A percentile compares a stretch with the other conserved stretches of the same genome.
These are phyloP conservation scores for Caenorhabditis zanzibari DNA, from an alignment of 2,888 invertebrate species.

Conservation along the genomic window DNA sequence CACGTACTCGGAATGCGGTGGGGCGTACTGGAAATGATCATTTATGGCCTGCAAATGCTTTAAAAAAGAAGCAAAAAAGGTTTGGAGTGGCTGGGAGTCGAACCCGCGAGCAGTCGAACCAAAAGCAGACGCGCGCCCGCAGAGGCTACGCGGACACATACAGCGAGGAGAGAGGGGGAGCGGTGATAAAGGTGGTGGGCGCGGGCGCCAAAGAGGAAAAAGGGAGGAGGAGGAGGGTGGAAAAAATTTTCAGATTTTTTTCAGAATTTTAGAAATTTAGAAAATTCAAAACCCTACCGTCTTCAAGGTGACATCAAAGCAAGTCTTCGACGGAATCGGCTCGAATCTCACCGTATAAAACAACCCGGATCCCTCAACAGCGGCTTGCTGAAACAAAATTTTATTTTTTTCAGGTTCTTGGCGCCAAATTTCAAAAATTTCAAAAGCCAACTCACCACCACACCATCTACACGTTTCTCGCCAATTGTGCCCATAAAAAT, in stretches of 20 bases:
- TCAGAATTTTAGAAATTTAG: not conserved
- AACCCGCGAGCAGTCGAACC: constrained; percentile 75
- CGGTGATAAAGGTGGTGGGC: not conserved
- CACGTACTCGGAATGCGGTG: constrained; percentile 35
- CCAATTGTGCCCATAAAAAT: not conserved
- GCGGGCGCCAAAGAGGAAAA: not conserved
- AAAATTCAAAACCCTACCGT: constrained; percentile 33
- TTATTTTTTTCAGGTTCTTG: not conserved
- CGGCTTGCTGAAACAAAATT: constrained; percentile 31
- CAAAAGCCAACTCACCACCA: constrained; percentile 41
- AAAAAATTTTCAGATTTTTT: constrained; percentile 11
- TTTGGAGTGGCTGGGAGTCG: constrained; percentile 69
- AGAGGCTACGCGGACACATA: not conserved
- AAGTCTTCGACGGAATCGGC: constrained; percentile 62
- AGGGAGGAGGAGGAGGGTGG: not conserved
- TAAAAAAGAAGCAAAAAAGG: constrained; percentile 1
- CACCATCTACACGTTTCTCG: constrained; percentile 26
- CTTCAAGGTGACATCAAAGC: constrained; percentile 59
- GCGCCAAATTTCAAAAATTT: not conserved
- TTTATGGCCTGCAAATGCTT: too few species aligned
- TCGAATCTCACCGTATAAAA: constrained; percentile 53
- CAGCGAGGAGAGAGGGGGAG: not conserved
- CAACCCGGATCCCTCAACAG: constrained; percentile 37
- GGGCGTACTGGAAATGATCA: constrained; percentile 29
- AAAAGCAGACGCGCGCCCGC: not conserved